phyloP scores from a whole-genome alignment of 2,888 invertebrate genomes.

The Zootermopsis nevadensis region DNA sequence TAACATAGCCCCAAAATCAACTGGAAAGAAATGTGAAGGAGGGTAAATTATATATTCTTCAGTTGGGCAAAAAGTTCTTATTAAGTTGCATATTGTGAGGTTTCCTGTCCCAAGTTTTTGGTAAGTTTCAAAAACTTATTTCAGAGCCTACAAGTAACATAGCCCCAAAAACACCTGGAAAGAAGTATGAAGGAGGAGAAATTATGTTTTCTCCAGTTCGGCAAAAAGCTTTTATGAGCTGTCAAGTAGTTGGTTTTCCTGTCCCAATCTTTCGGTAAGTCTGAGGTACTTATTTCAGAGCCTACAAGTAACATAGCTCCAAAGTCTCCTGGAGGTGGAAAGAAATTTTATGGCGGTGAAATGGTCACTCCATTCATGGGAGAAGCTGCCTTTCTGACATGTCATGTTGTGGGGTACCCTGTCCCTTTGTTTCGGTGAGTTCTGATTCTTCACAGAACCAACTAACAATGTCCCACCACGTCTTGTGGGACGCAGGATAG shows the following conservation, averaged over 20 bases:
- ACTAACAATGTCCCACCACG: slow-evolving; percentile 75
- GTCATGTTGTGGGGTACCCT: slow-evolving; percentile 63
- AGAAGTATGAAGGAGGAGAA: slow-evolving; percentile 66
- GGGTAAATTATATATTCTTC: slow-evolving; percentile 49
- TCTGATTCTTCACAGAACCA: slow-evolving; percentile 67
- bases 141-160: slow-evolving; percentile 78
- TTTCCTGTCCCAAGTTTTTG: slow-evolving; percentile 63
- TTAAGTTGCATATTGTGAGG: slow-evolving; percentile 65
- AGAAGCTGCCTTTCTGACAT: slow-evolving; percentile 64
- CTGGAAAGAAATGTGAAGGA: slow-evolving; percentile 66
- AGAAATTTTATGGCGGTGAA: slow-evolving; percentile 63
- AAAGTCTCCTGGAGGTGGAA: slow-evolving; percentile 64
- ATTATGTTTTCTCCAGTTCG: slow-evolving; percentile 58
- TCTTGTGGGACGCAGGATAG: slow-evolving; percentile 65
- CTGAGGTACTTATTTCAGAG: slow-evolving; percentile 60
- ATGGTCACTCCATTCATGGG: slow-evolving; percentile 53
- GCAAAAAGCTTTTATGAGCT: slow-evolving; percentile 64
- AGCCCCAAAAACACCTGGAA: slow-evolving; percentile 68
- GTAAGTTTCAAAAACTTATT: slow-evolving; percentile 56
- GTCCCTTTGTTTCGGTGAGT: slow-evolving; percentile 62
- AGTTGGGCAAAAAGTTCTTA: slow-evolving; percentile 60
- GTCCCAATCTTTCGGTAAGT: slow-evolving; percentile 62
- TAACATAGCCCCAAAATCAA: slow-evolving; percentile 72
- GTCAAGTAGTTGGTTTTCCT: slow-evolving; percentile 63
- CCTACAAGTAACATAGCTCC: slow-evolving; percentile 76